Conservation (phyloP, 2,113 vertebrate genomes). For the Glaucidium brasilianum region DNA sequence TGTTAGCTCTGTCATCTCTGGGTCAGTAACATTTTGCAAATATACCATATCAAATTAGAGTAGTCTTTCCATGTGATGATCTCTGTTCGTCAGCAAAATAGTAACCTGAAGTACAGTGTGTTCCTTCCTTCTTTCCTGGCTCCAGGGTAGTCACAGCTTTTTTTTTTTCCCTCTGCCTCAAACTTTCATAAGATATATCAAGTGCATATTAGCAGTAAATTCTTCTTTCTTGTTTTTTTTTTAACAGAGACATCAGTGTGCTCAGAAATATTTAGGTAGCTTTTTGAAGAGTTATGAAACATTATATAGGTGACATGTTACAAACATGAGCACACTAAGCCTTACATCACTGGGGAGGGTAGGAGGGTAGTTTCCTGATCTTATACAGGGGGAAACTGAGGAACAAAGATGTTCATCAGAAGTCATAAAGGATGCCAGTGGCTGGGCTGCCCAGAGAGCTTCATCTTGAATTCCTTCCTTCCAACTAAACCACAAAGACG, state of each 20-base stretch:
- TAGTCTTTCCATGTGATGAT: not conserved
- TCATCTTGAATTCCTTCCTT: not conserved
- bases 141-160: not conserved
- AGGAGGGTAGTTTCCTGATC: not conserved
- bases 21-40: not conserved
- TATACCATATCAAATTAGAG: not conserved
- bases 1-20: not conserved
- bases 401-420: not conserved
- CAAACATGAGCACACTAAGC: not conserved
- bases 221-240: not conserved
- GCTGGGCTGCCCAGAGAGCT: not conserved
- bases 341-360: not conserved
- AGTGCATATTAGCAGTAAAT: not conserved
- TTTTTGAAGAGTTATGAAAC: not conserved
- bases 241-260: not conserved
- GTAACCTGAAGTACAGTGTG: not conserved
- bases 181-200: not conserved
- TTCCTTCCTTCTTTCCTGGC: not conserved
- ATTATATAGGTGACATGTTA: not conserved
- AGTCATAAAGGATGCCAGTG: not conserved
- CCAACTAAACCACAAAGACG: not conserved
- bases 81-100: not conserved
- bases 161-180: not conserved
- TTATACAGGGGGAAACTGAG: not conserved
- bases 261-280: not conserved